Conservation (phyloP, 2,888 invertebrate species). For the Seira musarum region DNA sequence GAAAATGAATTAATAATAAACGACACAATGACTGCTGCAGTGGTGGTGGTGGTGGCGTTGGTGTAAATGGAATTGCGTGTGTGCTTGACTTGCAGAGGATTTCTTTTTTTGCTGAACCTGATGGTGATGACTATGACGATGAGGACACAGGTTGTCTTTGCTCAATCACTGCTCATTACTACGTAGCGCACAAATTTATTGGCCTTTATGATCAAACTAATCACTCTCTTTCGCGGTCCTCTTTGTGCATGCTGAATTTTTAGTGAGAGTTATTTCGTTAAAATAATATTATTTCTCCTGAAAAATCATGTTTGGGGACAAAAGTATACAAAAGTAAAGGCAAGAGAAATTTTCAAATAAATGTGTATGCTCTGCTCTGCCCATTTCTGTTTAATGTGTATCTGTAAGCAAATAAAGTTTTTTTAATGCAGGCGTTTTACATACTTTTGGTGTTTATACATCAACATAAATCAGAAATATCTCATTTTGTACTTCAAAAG, state of each 20-base stretch:
- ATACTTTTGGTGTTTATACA: not conserved
- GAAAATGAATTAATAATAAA: not conserved
- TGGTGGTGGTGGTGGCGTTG: slow-evolving; percentile 3
- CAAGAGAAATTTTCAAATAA: no score
- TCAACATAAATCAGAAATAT: slow-evolving; percentile 5
- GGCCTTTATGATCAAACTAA: slow-evolving; percentile 27
- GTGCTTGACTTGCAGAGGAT: not conserved
- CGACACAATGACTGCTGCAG: not conserved
- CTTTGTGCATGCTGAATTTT: not conserved
- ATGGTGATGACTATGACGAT: slow-evolving; percentile 10
- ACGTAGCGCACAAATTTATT: slow-evolving; percentile 24
- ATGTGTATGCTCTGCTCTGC: no score
- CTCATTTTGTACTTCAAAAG: not conserved
- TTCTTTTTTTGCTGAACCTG: not conserved
- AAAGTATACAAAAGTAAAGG: no score
- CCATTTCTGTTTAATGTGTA: no score
- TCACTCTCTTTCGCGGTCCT: not conserved
- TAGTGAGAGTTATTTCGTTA: no score
- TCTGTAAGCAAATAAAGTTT: no score
- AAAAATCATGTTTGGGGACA: no score
- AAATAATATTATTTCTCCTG: no score
- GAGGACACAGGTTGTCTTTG: slow-evolving; percentile 32
- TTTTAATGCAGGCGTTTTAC: not conserved
- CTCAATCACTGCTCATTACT: slow-evolving; percentile 38
- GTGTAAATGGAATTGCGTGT: not conserved